These are phyloP conservation scores for Pampus argenteus DNA, from an alignment of 2,797 vertebrate genomes.

Conservation along the genomic window DNA sequence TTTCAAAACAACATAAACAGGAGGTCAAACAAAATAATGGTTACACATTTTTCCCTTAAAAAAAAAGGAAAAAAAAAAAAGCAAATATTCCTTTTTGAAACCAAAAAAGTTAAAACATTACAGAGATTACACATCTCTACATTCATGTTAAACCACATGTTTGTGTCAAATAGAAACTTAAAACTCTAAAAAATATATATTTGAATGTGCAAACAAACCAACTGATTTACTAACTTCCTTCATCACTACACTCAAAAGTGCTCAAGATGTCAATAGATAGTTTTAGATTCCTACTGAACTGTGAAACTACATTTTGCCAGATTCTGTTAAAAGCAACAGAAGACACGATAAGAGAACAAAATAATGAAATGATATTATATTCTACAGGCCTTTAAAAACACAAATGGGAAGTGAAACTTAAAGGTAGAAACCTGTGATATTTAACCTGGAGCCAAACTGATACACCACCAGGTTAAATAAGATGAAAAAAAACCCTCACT, in stretches of 20 bases:
- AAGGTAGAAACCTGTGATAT: background rate
- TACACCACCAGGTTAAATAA: background rate
- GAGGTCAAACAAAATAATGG: conserved; percentile 41
- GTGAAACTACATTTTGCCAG: conserved; percentile 18
- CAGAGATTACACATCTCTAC: conserved; percentile 74
- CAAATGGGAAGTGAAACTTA: background rate
- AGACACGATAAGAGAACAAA: conserved; percentile 1
- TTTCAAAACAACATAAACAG: conserved; percentile 48
- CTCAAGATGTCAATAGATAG: conserved; percentile 12
- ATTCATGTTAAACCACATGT: conserved; percentile 67
- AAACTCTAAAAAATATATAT: conserved; percentile 49
- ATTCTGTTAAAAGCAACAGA: conserved; percentile 1
- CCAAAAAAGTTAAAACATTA: conserved; percentile 36
- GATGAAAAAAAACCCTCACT: conserved; percentile 4
- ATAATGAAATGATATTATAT: conserved; percentile 7
- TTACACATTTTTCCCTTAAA: conserved; percentile 35
- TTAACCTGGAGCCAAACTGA: background rate
- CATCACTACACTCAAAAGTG: conserved; percentile 19
- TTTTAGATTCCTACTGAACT: conserved; percentile 4
- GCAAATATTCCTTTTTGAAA: conserved; percentile 20
- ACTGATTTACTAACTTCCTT: conserved; percentile 11
- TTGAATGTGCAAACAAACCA: conserved; percentile 29
- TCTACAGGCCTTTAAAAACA: conserved; percentile 3
- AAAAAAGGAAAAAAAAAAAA: conserved; percentile 45
- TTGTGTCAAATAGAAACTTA: conserved; percentile 45